Percentiles rank a stretch among this genome's conserved stretches.
Conservation (phyloP, 1,140 invertebrate species). For the Mizuhopecten yessoensis region DNA sequence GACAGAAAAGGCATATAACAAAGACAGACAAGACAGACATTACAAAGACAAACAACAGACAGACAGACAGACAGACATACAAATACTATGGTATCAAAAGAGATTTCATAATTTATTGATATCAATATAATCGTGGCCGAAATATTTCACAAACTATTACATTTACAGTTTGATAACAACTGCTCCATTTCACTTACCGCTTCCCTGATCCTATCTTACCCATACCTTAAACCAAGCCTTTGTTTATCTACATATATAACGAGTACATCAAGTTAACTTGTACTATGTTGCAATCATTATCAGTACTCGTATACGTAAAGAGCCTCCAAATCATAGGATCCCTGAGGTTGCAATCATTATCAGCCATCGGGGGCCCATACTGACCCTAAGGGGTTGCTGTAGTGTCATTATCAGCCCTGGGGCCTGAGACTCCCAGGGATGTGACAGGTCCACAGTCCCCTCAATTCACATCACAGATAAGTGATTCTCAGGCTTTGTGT, state of each 20-base stretch:
- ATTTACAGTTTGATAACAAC: too few species aligned
- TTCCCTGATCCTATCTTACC: too few species aligned
- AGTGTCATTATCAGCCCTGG: conserved; percentile 13
- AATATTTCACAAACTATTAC: too few species aligned
- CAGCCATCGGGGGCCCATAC: background rate
- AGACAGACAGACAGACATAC: too few species aligned
- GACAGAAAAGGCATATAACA: too few species aligned
- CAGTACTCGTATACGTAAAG: too few species aligned
- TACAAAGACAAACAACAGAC: too few species aligned
- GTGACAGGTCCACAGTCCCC: conserved; percentile 29
- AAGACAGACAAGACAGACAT: too few species aligned
- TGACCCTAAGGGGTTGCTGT: background rate
- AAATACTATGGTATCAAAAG: too few species aligned
- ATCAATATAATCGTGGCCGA: too few species aligned
- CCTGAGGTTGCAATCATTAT: conserved; percentile 19
- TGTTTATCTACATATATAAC: background rate
- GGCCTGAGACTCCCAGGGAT: conserved; percentile 22
- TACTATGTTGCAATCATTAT: background rate
- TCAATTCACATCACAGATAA: background rate
- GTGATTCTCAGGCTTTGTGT: background rate
- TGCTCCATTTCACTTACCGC: background rate
- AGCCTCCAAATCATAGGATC: too few species aligned
- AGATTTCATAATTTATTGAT: too few species aligned
- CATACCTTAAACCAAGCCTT: background rate
- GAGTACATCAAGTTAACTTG: background rate